Conservation (phyloP, 2,113 vertebrate species). For the Colaptes auratus region DNA sequence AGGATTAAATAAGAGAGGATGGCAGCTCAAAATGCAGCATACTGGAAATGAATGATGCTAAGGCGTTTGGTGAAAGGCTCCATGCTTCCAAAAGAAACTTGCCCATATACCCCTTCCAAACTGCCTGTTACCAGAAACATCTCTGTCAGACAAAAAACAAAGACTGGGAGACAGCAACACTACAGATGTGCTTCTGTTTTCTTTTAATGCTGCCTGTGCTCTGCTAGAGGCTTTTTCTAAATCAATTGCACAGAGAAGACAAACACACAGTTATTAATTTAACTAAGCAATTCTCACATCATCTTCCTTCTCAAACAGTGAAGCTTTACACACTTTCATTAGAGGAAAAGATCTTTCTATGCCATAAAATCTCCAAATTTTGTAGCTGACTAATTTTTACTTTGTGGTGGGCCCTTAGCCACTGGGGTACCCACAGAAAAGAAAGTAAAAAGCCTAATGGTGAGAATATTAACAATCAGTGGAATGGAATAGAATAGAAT, state of each 20-base stretch:
- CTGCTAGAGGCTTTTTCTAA: background rate
- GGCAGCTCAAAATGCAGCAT: background rate
- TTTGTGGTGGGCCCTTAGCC: background rate
- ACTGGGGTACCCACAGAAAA: background rate
- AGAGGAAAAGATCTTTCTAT: background rate
- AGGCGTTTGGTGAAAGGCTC: background rate
- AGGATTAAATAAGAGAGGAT: conserved; percentile 12
- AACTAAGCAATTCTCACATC: background rate
- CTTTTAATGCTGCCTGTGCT: background rate
- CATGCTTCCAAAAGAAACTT: background rate
- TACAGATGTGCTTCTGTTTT: background rate
- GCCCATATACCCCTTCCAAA: background rate
- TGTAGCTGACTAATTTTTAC: background rate
- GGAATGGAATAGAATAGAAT: too few relatives aligned
- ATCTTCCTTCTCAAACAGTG: background rate
- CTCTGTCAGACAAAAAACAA: background rate
- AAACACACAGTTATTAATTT: background rate
- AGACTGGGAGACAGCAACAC: background rate
- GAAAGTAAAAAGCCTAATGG: background rate
- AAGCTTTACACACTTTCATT: background rate
- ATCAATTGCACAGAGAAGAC: background rate
- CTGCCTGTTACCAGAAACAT: background rate
- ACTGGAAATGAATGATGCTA: background rate
- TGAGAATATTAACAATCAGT: background rate
- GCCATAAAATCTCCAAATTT: background rate